Percentiles rank a stretch among this genome's conserved stretches.
Evolutionary conservation across 92 coral and sea anemone genomes (phyloP).

Genomic region (Pocillopora grandis): DNA sequence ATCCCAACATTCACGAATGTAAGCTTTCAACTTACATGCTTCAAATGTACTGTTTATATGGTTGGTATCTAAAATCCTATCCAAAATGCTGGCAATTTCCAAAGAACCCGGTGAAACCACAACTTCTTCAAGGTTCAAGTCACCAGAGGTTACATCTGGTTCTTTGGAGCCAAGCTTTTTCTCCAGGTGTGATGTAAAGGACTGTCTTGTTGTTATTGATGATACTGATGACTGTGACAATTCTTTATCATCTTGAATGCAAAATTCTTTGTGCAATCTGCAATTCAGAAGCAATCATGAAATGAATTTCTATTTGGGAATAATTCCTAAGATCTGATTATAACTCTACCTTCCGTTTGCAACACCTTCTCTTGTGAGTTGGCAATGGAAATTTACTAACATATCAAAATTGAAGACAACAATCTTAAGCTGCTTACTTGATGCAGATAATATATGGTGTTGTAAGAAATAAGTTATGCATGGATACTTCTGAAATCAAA

Average conservation of each 20-base stretch:
- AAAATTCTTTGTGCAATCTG: constrained; percentile 74
- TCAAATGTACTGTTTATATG: constrained; percentile 69
- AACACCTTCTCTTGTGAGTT: too few relatives aligned
- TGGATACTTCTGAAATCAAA: too few relatives aligned
- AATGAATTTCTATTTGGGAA: neutral
- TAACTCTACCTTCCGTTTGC: neutral
- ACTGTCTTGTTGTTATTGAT: constrained; percentile 74
- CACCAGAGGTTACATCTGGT: constrained; percentile 47
- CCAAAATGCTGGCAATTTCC: constrained; percentile 52
- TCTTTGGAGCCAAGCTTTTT: constrained; percentile 65
- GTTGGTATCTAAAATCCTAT: constrained; percentile 51
- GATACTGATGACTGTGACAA: constrained; percentile 66
- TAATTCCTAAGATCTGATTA: too few relatives aligned
- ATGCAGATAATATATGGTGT: too few relatives aligned
- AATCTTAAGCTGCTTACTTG: too few relatives aligned
- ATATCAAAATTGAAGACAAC: too few relatives aligned
- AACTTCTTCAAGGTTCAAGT: constrained; percentile 61
- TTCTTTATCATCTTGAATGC: constrained; percentile 54
- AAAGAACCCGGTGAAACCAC: constrained; percentile 52
- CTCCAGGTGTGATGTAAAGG: constrained; percentile 77
- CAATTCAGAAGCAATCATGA: too few relatives aligned
- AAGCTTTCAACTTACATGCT: constrained; percentile 72
- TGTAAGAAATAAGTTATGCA: too few relatives aligned
- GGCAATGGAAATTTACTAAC: too few relatives aligned
- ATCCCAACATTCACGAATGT: constrained; percentile 89